phyloP scores from a whole-genome alignment of 2,797 vertebrate genomes.

The Gadopsis bispinosus region DNA sequence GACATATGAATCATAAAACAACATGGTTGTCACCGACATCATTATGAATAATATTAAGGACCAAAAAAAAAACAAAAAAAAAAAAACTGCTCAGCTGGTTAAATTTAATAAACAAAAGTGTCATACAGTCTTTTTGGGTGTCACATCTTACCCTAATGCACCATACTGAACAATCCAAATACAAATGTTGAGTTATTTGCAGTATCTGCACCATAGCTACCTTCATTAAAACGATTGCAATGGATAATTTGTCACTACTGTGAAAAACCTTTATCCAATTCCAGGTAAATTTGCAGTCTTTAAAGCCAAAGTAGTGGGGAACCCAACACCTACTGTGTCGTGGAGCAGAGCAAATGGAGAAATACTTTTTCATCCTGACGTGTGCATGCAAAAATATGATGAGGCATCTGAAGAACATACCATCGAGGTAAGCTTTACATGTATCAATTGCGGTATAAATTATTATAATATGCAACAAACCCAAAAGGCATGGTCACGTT shows the following conservation, averaged over 20 bases:
- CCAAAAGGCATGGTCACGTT: not conserved
- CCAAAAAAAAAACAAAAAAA: too few relatives aligned
- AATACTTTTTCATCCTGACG: slow-evolving; percentile 81
- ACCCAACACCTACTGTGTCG: slow-evolving; percentile 84
- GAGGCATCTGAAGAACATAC: slow-evolving; percentile 78
- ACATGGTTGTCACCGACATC: too few relatives aligned
- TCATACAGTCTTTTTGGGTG: too few relatives aligned
- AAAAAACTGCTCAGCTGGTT: too few relatives aligned
- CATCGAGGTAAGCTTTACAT: slow-evolving; percentile 85
- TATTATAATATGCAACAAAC: not conserved
- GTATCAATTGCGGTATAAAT: not conserved
- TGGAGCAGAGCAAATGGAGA: slow-evolving; percentile 86
- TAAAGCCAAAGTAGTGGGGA: slow-evolving; percentile 87
- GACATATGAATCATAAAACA: too few relatives aligned
- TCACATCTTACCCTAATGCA: not conserved
- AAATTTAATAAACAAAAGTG: too few relatives aligned
- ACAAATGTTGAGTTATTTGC: not conserved
- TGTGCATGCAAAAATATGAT: slow-evolving; percentile 83
- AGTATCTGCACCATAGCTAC: not conserved
- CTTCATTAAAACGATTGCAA: not conserved
- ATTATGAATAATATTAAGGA: too few relatives aligned
- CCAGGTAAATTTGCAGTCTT: slow-evolving; percentile 90
- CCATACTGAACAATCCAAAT: not conserved
- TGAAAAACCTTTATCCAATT: not conserved
- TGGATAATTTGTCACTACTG: not conserved